These are phyloP conservation scores for Drosophila peninsularis DNA, from an alignment of 2,888 invertebrate genomes.

Conservation along the genomic window DNA sequence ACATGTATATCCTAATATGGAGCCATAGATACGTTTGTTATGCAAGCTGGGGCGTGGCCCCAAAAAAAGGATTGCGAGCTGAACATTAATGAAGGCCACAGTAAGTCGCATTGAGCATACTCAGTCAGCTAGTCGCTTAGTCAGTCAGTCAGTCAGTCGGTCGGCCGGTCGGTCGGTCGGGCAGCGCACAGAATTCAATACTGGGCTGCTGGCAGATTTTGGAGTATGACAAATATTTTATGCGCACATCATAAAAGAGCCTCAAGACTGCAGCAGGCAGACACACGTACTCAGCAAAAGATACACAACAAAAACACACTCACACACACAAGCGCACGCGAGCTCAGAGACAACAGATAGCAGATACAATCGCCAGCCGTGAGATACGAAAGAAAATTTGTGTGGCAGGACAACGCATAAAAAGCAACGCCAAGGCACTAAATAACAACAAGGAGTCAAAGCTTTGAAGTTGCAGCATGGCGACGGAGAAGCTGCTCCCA, in stretches of 20 bases:
- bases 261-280: conserved; percentile 61
- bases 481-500: conserved; percentile 43
- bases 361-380: conserved; percentile 62
- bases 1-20: conserved; percentile 32
- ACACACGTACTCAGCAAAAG: conserved; percentile 38
- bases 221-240: conserved; percentile 76
- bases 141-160: conserved; percentile 29
- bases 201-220: conserved; percentile 60
- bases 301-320: conserved; percentile 42
- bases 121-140: conserved; percentile 24
- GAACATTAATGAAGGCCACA: conserved; percentile 67
- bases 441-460: conserved; percentile 70
- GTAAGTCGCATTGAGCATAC: conserved; percentile 43
- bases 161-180: conserved; percentile 18
- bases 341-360: conserved; percentile 35
- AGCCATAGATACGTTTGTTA: conserved; percentile 70
- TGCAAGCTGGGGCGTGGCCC: conserved; percentile 76
- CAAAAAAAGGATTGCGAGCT: conserved; percentile 73
- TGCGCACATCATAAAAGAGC: conserved; percentile 78
- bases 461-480: conserved; percentile 69
- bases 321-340: background rate
- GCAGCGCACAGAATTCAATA: conserved; percentile 48
- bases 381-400: conserved; percentile 60
- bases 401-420: conserved; percentile 63
- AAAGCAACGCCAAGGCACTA: conserved; percentile 67